Evolutionary conservation across 2,113 vertebrate species (phyloP).

Genomic region (Sclerurus mexicanus): DNA sequence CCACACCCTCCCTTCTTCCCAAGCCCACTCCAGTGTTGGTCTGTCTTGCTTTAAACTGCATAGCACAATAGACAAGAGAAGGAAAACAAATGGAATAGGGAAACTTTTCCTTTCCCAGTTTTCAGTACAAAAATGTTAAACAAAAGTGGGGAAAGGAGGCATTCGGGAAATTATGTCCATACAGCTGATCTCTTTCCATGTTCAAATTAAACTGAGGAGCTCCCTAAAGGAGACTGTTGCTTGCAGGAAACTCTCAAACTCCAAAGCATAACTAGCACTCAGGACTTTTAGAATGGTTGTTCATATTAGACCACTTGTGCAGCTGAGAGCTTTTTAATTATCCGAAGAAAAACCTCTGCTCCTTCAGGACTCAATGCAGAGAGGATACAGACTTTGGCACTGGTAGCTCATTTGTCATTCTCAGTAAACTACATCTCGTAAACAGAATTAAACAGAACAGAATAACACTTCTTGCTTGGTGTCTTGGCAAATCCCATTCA

Average conservation of each 20-base stretch:
- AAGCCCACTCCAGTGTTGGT: background rate
- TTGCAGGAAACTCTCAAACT: background rate
- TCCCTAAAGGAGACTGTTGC: background rate
- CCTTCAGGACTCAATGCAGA: rapidly evolving
- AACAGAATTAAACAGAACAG: background rate
- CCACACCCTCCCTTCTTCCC: background rate
- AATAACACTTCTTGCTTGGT: background rate
- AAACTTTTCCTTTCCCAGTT: background rate
- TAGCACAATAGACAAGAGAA: background rate
- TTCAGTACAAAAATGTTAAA: background rate
- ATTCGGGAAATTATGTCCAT: rapidly evolving
- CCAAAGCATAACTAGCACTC: background rate
- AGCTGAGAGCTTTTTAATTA: background rate
- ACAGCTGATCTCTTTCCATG: background rate
- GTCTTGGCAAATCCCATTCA: background rate
- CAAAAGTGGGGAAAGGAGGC: background rate
- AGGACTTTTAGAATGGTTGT: background rate
- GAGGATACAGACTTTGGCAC: background rate
- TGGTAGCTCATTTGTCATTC: background rate
- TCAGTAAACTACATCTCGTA: background rate
- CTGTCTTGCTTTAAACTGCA: background rate
- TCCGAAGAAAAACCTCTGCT: background rate
- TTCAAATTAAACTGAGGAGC: background rate
- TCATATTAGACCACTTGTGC: background rate
- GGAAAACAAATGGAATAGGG: background rate